Conservation (phyloP, 2,113 vertebrate genomes). For the Mastomys coucha region DNA sequence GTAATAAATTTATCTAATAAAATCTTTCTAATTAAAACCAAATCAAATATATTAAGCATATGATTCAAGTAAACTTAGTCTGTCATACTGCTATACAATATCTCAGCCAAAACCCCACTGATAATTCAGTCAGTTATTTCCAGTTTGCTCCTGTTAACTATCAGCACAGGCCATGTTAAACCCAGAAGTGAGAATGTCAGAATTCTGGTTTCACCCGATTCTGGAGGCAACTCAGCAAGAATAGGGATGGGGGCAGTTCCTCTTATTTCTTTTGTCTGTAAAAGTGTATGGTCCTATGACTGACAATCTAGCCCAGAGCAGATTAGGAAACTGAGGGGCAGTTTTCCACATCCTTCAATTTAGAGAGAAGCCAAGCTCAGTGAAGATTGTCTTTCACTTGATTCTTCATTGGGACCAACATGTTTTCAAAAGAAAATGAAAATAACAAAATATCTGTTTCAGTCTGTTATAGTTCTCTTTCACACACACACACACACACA, state of each 20-base stretch:
- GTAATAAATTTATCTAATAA: constrained; percentile 17
- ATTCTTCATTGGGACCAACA: not conserved
- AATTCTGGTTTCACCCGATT: not conserved
- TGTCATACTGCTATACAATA: not conserved
- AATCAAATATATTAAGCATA: not conserved
- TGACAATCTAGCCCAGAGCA: not conserved
- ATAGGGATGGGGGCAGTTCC: not conserved
- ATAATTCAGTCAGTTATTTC: not conserved
- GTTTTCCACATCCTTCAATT: constrained; percentile 9
- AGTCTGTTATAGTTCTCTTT: not conserved
- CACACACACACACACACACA: not conserved
- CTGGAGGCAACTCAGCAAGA: not conserved
- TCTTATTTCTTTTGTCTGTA: constrained; percentile 10
- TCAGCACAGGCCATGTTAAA: not conserved
- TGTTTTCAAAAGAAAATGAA: not conserved
- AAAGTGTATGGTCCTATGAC: not conserved
- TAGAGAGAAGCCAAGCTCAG: not conserved
- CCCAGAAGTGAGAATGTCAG: not conserved
- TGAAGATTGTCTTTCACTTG: not conserved
- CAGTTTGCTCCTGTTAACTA: not conserved
- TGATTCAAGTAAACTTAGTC: not conserved
- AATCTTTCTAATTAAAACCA: not conserved
- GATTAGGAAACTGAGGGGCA: not conserved
- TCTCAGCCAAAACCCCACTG: not conserved
- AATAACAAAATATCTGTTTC: not conserved